Evolutionary conservation across 2,888 invertebrate species (phyloP).

Genomic region (Lepidonotus clava): DNA sequence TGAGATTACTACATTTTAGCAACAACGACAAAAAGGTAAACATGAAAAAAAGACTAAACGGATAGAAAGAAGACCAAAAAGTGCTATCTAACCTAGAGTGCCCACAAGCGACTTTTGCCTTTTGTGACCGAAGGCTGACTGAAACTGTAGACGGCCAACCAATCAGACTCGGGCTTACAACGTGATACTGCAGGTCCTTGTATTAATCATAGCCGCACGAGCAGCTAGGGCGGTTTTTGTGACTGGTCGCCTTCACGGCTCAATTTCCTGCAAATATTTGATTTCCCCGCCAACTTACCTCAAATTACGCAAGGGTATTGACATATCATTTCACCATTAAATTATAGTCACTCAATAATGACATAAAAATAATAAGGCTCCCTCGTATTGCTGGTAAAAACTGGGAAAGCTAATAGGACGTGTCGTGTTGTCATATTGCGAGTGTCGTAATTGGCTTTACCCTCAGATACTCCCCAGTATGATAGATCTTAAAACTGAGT

Average conservation of each 20-base stretch:
- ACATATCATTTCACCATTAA: conserved; percentile 15
- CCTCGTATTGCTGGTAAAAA: no score
- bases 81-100: no score
- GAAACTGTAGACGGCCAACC: conserved; percentile 3
- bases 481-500: no score
- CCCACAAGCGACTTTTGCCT: no score
- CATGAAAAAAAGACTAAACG: no score
- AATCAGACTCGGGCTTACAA: conserved; percentile 18
- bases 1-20: no score
- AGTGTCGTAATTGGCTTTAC: no score
- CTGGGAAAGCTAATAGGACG: no score
- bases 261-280: conserved; percentile 48
- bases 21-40: no score
- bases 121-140: background rate
- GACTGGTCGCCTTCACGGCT: background rate
- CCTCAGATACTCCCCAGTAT: no score
- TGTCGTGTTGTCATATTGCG: no score
- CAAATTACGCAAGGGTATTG: conserved; percentile 3
- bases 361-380: background rate
- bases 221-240: background rate
- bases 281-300: background rate
- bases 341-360: conserved; percentile 27
- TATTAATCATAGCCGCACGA: conserved; percentile 22
- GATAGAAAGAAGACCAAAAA: no score
- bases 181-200: background rate